Percentiles rank a stretch among this genome's conserved stretches.
These are phyloP conservation scores for Channa maculata DNA, from an alignment of 2,113 vertebrate genomes.

Conservation along the genomic window DNA sequence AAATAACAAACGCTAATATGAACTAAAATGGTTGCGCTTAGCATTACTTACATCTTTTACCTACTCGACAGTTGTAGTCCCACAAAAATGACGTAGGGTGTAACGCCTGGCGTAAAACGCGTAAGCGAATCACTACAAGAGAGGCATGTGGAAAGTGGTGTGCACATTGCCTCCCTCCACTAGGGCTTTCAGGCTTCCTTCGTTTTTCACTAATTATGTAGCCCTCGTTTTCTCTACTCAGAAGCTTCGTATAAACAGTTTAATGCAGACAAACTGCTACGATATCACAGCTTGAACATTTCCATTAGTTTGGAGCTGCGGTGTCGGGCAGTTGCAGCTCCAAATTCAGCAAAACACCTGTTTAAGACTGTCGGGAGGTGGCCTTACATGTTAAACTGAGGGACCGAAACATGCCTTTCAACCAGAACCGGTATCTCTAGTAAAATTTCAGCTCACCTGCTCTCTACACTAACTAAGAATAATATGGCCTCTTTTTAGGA, in stretches of 20 bases:
- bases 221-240: rapidly evolving
- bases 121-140: not conserved
- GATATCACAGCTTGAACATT: not conserved
- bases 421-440: rapidly evolving
- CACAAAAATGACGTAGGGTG: slow-evolving; percentile 10
- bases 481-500: too few species aligned
- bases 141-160: rapidly evolving
- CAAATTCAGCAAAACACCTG: too few species aligned
- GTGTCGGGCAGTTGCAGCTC: not conserved
- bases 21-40: not conserved
- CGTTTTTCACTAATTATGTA: rapidly evolving
- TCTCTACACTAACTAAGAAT: too few species aligned
- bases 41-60: slow-evolving; percentile 46
- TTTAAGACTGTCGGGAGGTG: too few species aligned
- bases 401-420: rapidly evolving
- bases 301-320: not conserved
- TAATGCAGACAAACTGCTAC: not conserved
- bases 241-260: rapidly evolving
- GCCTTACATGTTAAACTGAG: slow-evolving; percentile 16
- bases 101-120: rapidly evolving
- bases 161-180: rapidly evolving
- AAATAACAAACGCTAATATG: not conserved
- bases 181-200: not conserved
- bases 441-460: not conserved
- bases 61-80: not conserved